Evolutionary conservation across 2,888 invertebrate genomes (phyloP).

Genomic region (Helicoverpa assulta): DNA sequence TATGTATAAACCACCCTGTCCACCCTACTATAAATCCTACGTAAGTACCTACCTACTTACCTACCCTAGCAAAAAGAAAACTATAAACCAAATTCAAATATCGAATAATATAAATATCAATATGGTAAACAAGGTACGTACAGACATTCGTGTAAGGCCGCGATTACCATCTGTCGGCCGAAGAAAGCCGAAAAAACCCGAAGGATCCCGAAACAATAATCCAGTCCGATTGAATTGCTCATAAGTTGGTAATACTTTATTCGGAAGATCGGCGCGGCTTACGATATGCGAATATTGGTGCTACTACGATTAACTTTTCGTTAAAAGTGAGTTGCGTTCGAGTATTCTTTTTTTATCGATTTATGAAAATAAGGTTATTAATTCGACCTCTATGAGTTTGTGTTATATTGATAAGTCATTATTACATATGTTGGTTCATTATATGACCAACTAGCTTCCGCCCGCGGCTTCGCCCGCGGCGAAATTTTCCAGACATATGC

Average conservation of each 20-base stretch:
- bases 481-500: no score
- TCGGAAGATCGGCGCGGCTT: slow-evolving; percentile 55
- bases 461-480: no score
- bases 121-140: slow-evolving; percentile 58
- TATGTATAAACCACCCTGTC: no score
- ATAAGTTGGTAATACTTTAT: slow-evolving; percentile 68
- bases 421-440: no score
- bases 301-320: slow-evolving; percentile 30
- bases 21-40: no score
- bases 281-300: slow-evolving; percentile 57
- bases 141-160: slow-evolving; percentile 47
- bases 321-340: slow-evolving; percentile 17
- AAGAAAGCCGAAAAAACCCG: slow-evolving; percentile 46
- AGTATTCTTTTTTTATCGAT: slow-evolving; percentile 6
- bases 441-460: no score
- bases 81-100: slow-evolving; percentile 18
- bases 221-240: slow-evolving; percentile 66
- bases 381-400: no score
- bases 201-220: slow-evolving; percentile 61
- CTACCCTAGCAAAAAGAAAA: slow-evolving; percentile 12
- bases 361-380: no score
- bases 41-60: no score
- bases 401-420: no score
- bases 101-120: slow-evolving; percentile 64
- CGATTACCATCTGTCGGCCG: slow-evolving; percentile 64